Conservation (phyloP, 2,797 vertebrate genomes). For the Diplodus sargus region DNA sequence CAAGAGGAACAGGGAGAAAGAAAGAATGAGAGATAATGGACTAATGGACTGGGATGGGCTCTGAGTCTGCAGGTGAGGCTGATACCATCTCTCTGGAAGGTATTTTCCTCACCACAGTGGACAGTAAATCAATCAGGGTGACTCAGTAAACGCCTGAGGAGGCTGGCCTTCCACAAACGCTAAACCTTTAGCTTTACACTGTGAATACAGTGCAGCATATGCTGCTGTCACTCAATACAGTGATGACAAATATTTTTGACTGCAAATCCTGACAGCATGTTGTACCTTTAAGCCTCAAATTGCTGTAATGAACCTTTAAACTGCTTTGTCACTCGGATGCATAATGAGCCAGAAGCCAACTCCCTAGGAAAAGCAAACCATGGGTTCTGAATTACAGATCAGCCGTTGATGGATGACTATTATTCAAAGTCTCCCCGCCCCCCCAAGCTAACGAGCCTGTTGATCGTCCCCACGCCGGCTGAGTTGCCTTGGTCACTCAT, state of each 20-base stretch:
- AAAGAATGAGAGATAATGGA: constrained; percentile 45
- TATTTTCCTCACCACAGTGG: constrained; percentile 42
- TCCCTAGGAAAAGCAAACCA: neutral
- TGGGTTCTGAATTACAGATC: neutral
- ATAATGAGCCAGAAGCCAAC: neutral
- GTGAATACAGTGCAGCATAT: constrained; percentile 13
- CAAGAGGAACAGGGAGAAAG: constrained; percentile 10
- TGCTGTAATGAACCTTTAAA: neutral
- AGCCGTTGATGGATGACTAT: neutral
- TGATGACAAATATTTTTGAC: too few relatives aligned
- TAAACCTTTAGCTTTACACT: constrained; percentile 18
- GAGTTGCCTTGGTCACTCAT: constrained; percentile 30
- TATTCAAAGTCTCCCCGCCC: neutral
- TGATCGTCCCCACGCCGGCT: constrained; percentile 17
- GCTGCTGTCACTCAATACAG: neutral
- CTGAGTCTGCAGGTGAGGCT: constrained; percentile 58
- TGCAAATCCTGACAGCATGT: too few relatives aligned
- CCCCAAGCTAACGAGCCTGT: neutral
- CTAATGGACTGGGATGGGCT: constrained; percentile 62
- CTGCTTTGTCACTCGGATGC: neutral
- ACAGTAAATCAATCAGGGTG: constrained; percentile 54
- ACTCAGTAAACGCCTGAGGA: constrained; percentile 37
- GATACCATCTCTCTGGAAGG: constrained; percentile 62
- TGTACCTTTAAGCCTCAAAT: neutral
- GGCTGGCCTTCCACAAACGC: constrained; percentile 11